These are phyloP conservation scores for Drusus annulatus DNA, from an alignment of 1,140 invertebrate species.

Conservation along the genomic window DNA sequence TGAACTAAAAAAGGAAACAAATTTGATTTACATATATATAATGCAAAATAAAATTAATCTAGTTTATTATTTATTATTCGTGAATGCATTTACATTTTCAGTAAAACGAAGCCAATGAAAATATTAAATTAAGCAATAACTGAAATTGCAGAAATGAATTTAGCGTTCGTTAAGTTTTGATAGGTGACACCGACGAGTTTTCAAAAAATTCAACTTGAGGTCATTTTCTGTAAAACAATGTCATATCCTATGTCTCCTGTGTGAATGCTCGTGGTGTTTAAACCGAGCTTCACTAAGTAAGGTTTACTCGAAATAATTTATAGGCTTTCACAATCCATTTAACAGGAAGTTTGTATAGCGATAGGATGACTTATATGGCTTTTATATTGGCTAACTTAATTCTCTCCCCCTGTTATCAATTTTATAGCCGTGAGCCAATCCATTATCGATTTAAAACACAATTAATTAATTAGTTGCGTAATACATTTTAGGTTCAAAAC, in stretches of 20 bases:
- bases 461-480: neutral
- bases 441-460: neutral
- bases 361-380: conserved; percentile 43
- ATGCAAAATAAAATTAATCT: no score
- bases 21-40: no score
- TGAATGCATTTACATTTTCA: no score
- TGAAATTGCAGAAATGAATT: no score
- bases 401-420: neutral
- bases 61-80: no score
- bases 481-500: neutral
- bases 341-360: conserved; percentile 54
- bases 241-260: neutral
- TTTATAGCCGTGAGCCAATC: neutral
- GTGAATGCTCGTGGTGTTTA: neutral
- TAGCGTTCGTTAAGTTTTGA: no score
- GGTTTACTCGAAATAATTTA: conserved; percentile 48
- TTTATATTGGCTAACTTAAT: neutral
- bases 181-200: no score
- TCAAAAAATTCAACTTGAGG: neutral
- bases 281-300: conserved; percentile 1
- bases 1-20: no score
- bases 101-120: no score
- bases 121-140: no score
- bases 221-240: neutral
- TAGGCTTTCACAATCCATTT: conserved; percentile 53